Evolutionary conservation across 2,888 invertebrate species (phyloP).

Genomic region (Lymantria monacha): DNA sequence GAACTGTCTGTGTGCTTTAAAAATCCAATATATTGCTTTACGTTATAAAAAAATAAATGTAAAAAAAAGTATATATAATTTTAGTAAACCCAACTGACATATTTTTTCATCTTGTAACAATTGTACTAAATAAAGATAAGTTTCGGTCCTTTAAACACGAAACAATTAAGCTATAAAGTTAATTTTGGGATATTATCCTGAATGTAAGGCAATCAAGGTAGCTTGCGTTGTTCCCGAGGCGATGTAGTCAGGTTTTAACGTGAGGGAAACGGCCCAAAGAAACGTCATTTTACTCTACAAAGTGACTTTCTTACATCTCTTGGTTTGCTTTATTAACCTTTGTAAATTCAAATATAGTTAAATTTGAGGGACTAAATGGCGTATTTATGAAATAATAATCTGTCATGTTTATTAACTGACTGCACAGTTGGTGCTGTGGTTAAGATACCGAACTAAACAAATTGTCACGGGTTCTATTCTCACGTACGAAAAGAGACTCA

Average conservation of each 20-base stretch:
- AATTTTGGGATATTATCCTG: constrained; percentile 5
- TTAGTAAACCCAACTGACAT: neutral
- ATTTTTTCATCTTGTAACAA: neutral
- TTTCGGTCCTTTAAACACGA: constrained; percentile 7
- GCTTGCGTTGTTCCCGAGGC: neutral
- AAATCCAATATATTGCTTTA: no score
- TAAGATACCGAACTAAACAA: no score
- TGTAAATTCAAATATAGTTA: neutral
- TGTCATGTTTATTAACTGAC: no score
- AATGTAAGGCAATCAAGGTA: constrained; percentile 1
- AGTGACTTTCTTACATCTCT: neutral
- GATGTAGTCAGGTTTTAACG: neutral
- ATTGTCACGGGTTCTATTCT: no score
- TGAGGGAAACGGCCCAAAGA: neutral
- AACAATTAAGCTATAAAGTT: constrained; percentile 7
- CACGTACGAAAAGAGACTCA: no score
- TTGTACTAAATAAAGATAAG: neutral
- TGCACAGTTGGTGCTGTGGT: no score
- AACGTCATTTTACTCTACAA: neutral
- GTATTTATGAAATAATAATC: no score
- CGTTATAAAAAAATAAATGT: no score
- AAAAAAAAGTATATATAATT: no score
- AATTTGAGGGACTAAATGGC: no score
- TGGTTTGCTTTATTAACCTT: neutral
- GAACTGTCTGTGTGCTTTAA: no score